Percentiles rank a stretch among this genome's conserved stretches.
Conservation (phyloP, 2,113 vertebrate species). For the Alethe diademata region DNA sequence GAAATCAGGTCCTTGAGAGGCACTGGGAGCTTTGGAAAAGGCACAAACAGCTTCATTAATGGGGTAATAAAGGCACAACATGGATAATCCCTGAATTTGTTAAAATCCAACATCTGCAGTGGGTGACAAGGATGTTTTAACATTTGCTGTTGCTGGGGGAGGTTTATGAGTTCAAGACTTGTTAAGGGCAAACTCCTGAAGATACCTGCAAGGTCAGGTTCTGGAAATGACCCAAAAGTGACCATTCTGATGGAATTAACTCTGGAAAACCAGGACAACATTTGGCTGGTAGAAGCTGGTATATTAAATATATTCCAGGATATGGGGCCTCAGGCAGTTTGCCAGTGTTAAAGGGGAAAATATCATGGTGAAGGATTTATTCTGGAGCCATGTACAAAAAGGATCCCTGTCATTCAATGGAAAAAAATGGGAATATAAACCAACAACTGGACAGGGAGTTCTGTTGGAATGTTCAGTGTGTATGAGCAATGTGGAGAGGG, state of each 20-base stretch:
- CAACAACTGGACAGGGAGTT: background rate
- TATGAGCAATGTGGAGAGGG: background rate
- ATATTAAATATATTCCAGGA: background rate
- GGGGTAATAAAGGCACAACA: background rate
- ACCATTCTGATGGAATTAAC: background rate
- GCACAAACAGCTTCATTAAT: rapidly evolving
- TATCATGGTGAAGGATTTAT: background rate
- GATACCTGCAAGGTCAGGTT: background rate
- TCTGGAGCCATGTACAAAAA: background rate
- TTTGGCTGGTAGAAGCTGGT: background rate
- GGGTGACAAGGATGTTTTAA: background rate
- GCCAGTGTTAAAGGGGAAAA: background rate
- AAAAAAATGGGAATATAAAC: background rate
- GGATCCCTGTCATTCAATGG: background rate
- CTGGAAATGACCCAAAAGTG: background rate
- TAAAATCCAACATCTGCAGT: background rate
- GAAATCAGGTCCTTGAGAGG: background rate
- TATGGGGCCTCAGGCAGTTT: background rate
- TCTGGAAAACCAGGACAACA: rapidly evolving
- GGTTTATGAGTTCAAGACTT: background rate
- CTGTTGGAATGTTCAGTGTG: background rate
- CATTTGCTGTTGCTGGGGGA: background rate
- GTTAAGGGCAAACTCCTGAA: background rate
- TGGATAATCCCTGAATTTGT: background rate
- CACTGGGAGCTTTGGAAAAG: rapidly evolving